Evolutionary conservation across 2,113 vertebrate genomes (phyloP).

Genomic region (Macaca mulatta): DNA sequence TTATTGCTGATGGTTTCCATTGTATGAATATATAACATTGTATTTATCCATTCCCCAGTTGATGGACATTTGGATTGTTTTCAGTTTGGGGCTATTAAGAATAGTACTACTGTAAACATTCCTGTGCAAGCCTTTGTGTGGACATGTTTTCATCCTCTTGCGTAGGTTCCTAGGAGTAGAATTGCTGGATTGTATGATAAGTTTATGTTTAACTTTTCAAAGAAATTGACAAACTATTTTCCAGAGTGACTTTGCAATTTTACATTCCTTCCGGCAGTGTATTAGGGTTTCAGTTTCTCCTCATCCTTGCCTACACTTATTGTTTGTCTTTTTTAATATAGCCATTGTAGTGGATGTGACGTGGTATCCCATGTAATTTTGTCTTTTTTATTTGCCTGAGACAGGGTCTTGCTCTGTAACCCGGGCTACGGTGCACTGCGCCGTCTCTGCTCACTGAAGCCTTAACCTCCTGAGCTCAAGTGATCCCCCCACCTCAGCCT

Average conservation of each 20-base stretch:
- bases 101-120: neutral
- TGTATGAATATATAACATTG: too few species aligned
- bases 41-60: too few species aligned
- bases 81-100: neutral
- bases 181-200: neutral
- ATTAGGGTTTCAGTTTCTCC: neutral
- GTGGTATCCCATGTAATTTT: neutral
- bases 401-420: too few species aligned
- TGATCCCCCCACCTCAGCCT: too few species aligned
- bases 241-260: neutral
- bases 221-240: neutral
- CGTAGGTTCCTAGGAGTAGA: neutral
- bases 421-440: too few species aligned
- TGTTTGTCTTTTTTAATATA: neutral
- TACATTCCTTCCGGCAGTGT: neutral
- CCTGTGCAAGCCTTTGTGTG: neutral
- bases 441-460: too few species aligned
- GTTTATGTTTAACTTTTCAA: neutral
- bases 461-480: too few species aligned
- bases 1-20: too few species aligned
- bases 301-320: neutral
- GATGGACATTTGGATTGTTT: too few species aligned
- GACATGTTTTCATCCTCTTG: neutral
- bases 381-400: too few species aligned
- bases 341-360: neutral